A percentile compares a stretch with the other conserved stretches of the same genome.
Conservation (phyloP, 2,888 invertebrate species). For the Habrosyne pyritoides region DNA sequence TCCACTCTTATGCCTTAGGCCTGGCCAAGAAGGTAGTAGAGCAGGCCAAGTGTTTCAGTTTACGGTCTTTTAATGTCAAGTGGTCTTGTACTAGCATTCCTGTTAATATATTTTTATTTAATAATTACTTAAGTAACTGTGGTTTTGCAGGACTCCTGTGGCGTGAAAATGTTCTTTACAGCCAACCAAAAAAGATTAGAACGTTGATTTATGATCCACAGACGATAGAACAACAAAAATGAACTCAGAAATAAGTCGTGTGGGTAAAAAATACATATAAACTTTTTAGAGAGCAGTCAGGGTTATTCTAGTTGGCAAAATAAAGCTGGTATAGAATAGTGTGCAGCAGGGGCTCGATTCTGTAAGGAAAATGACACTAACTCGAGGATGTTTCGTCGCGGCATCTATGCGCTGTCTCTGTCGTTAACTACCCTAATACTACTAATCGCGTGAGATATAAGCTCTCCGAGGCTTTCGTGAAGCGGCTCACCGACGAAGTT, state of each 20-base stretch:
- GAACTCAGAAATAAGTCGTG: background rate
- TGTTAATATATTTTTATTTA: conserved; percentile 21
- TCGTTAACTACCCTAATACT: too few relatives aligned
- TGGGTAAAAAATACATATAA: too few relatives aligned
- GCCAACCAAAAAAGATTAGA: background rate
- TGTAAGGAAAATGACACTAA: too few relatives aligned
- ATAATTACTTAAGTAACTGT: conserved; percentile 14
- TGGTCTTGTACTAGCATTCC: conserved; percentile 8
- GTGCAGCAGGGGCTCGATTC: too few relatives aligned
- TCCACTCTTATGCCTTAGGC: conserved; percentile 10
- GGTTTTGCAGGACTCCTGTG: background rate
- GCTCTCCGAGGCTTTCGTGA: too few relatives aligned
- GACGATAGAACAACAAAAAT: background rate
- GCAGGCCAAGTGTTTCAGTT: conserved; percentile 33
- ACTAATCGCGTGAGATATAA: too few relatives aligned
- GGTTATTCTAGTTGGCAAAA: too few relatives aligned
- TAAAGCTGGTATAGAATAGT: too few relatives aligned
- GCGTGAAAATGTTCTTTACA: background rate
- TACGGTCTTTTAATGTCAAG: conserved; percentile 33
- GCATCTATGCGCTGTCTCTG: too few relatives aligned
- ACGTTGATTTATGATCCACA: background rate
- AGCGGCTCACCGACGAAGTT: too few relatives aligned
- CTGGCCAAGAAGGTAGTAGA: conserved; percentile 17
- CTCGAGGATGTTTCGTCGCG: too few relatives aligned
- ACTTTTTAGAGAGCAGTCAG: too few relatives aligned